Conservation (phyloP, 1,140 invertebrate genomes). For the Choristoneura fumiferana region DNA sequence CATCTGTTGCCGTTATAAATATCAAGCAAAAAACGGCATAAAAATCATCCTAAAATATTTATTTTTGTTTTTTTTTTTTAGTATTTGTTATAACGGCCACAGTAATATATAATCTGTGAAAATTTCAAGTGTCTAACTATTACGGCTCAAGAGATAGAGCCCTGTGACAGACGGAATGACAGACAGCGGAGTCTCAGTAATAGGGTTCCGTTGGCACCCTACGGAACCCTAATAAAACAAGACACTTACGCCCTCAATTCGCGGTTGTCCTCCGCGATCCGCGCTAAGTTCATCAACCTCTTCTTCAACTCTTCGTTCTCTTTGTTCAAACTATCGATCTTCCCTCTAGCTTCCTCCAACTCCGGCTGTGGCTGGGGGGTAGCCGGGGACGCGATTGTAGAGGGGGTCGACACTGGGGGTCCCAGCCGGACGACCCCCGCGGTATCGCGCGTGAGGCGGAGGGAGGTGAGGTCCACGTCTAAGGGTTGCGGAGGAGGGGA, state of each 20-base stretch:
- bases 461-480: slow-evolving; percentile 85
- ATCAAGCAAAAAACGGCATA: no score
- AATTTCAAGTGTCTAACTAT: no score
- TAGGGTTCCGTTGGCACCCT: no score
- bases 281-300: slow-evolving; percentile 47
- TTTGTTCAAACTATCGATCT: slow-evolving; percentile 50
- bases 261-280: slow-evolving; percentile 67
- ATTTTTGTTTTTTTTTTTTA: no score
- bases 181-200: no score
- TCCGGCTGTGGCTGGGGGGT: slow-evolving; percentile 53
- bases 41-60: no score
- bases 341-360: slow-evolving; percentile 45
- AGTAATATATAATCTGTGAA: no score
- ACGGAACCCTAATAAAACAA: no score
- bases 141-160: no score
- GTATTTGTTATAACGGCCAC: no score
- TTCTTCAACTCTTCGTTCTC: slow-evolving; percentile 69
- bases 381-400: slow-evolving; percentile 40
- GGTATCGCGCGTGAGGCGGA: slow-evolving; percentile 83
- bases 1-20: no score
- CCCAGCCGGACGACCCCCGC: slow-evolving; percentile 87
- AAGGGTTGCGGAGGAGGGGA: slow-evolving; percentile 89
- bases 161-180: no score
- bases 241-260: slow-evolving; percentile 69
- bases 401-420: slow-evolving; percentile 65